A percentile compares a stretch with the other conserved stretches of the same genome.
These are phyloP conservation scores for Melieria picta DNA, from an alignment of 2,888 invertebrate species.

Conservation along the genomic window DNA sequence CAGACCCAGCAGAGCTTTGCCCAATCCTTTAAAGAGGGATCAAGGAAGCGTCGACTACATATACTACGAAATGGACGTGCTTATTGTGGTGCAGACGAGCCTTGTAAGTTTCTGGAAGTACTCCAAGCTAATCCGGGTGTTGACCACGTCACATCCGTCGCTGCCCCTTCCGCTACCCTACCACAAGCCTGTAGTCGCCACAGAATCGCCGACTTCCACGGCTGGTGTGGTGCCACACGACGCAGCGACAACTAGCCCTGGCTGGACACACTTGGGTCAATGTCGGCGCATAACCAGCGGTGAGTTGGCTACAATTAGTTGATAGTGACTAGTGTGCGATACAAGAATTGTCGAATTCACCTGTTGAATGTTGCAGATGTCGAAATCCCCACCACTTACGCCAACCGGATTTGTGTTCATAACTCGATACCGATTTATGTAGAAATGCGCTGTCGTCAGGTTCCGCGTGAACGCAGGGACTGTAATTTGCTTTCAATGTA, in stretches of 20 bases:
- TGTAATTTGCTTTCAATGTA: slow-evolving; percentile 61
- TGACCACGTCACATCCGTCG: slow-evolving; percentile 40
- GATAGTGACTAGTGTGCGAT: background rate
- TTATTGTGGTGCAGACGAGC: slow-evolving; percentile 60
- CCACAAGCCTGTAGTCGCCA: background rate
- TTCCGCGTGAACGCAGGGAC: slow-evolving; percentile 57
- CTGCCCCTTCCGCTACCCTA: background rate
- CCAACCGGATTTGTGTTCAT: slow-evolving; percentile 62
- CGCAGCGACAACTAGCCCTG: slow-evolving; percentile 31
- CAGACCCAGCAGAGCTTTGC: slow-evolving; percentile 44
- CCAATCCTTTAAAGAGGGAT: slow-evolving; percentile 58
- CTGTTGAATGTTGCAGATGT: slow-evolving; percentile 49
- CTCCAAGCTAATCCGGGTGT: slow-evolving; percentile 55
- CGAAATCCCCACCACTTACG: slow-evolving; percentile 57
- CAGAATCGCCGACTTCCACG: slow-evolving; percentile 14
- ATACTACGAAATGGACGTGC: slow-evolving; percentile 60
- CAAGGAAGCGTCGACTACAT: slow-evolving; percentile 59
- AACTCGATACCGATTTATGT: slow-evolving; percentile 63
- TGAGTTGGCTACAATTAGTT: slow-evolving; percentile 41
- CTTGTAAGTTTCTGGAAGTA: slow-evolving; percentile 63
- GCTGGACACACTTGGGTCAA: slow-evolving; percentile 60
- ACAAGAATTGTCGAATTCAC: too few species aligned
- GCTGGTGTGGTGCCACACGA: slow-evolving; percentile 22
- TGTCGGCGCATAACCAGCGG: slow-evolving; percentile 55
- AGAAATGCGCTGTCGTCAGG: slow-evolving; percentile 59